A percentile compares a stretch with the other conserved stretches of the same genome.
These are phyloP conservation scores for Microplitis deprimator DNA, from an alignment of 2,888 invertebrate genomes.

Conservation along the genomic window DNA sequence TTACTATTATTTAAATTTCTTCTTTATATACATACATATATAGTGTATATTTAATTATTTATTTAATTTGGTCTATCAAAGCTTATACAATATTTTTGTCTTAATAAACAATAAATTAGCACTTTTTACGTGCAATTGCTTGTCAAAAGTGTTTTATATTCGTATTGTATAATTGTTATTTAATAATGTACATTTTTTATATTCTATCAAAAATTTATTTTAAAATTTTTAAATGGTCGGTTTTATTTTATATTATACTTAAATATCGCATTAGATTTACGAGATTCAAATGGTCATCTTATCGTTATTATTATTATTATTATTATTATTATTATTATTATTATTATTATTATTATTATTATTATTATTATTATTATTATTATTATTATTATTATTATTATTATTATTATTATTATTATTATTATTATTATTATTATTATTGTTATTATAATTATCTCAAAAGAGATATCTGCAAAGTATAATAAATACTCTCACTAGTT, in stretches of 20 bases:
- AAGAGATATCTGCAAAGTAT: constrained; percentile 26
- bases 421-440: not conserved
- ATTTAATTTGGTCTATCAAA: constrained; percentile 48
- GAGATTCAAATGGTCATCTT: constrained; percentile 29
- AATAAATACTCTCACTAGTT: constrained; percentile 6
- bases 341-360: not conserved
- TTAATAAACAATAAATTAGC: constrained; percentile 33
- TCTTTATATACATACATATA: constrained; percentile 31
- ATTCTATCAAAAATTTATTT: constrained; percentile 51
- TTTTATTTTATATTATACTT: constrained; percentile 43
- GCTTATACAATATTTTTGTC: constrained; percentile 48
- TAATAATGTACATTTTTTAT: constrained; percentile 45
- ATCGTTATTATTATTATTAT: constrained; percentile 13
- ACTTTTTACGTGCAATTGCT: constrained; percentile 16
- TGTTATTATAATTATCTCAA: constrained; percentile 28
- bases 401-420: too few relatives aligned
- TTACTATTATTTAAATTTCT: not conserved
- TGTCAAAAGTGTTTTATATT: constrained; percentile 31
- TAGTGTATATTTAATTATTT: constrained; percentile 31
- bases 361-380: constrained; percentile 22
- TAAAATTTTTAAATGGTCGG: constrained; percentile 52
- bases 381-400: constrained; percentile 6
- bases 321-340: too few relatives aligned
- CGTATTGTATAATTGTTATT: constrained; percentile 31
- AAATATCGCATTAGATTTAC: constrained; percentile 36